Percentiles rank a stretch among this genome's conserved stretches.
phyloP scores from a whole-genome alignment of 1,140 invertebrate genomes.

The Contarinia nasturtii region DNA sequence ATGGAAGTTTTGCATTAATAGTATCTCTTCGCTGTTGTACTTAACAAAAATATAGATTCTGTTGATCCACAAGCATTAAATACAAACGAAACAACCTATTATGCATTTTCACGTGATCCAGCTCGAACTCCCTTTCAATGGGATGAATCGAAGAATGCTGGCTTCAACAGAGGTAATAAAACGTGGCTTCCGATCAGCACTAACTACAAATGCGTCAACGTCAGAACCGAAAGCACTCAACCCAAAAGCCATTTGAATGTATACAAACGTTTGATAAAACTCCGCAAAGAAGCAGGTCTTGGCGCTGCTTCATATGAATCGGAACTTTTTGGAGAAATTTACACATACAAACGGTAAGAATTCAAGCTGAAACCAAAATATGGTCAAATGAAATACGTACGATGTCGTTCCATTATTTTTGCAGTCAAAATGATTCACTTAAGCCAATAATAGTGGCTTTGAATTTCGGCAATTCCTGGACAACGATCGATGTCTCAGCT shows the following conservation, averaged over 20 bases:
- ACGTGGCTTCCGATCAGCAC: constrained; percentile 44
- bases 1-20: no score
- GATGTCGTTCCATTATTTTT: no score
- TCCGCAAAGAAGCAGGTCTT: neutral
- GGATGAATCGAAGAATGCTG: constrained; percentile 30
- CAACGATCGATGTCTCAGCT: no score
- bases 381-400: no score
- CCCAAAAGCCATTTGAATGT: constrained; percentile 28
- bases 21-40: no score
- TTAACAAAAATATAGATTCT: no score
- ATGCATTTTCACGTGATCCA: constrained; percentile 27
- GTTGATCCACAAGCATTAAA: constrained; percentile 24
- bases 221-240: constrained; percentile 19
- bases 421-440: no score
- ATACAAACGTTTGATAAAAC: neutral
- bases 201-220: constrained; percentile 33
- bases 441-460: no score
- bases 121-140: constrained; percentile 40
- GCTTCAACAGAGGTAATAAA: constrained; percentile 24
- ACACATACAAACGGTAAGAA: no score
- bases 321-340: no score
- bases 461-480: no score
- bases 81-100: constrained; percentile 13
- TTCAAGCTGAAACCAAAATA: no score
- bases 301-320: neutral